Conservation (phyloP, 2,797 vertebrate species). For the Orientallactaga sibirica region DNA sequence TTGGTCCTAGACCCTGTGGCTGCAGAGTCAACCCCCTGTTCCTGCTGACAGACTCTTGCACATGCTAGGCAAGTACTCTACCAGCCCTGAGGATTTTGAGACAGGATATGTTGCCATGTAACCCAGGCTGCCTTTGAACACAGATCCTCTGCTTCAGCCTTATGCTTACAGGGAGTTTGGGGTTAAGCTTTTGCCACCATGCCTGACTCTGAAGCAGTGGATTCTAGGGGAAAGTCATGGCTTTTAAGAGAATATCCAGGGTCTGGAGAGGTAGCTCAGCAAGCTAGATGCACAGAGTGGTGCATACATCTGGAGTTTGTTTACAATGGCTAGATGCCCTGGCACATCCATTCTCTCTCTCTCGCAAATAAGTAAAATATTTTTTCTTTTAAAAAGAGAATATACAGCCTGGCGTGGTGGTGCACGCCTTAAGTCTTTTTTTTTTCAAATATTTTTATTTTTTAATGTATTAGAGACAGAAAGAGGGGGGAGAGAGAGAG, state of each 20-base stretch:
- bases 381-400: too few relatives aligned
- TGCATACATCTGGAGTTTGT: too few relatives aligned
- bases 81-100: neutral
- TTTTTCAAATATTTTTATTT: too few relatives aligned
- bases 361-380: too few relatives aligned
- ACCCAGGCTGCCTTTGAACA: neutral
- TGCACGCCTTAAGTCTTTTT: too few relatives aligned
- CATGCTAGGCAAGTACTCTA: neutral
- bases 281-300: too few relatives aligned
- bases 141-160: neutral
- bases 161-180: neutral
- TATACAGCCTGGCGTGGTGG: neutral
- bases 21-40: neutral
- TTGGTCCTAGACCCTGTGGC: neutral
- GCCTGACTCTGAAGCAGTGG: neutral
- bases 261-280: too few relatives aligned
- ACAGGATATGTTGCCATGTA: neutral
- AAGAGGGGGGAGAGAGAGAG: too few relatives aligned
- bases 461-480: too few relatives aligned
- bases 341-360: too few relatives aligned
- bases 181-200: neutral
- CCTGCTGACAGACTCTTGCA: neutral
- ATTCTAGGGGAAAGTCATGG: neutral
- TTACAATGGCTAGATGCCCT: too few relatives aligned
- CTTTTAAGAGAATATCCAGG: neutral